These are phyloP conservation scores for Coboldia fuscipes DNA, from an alignment of 1,140 invertebrate genomes.

Conservation along the genomic window DNA sequence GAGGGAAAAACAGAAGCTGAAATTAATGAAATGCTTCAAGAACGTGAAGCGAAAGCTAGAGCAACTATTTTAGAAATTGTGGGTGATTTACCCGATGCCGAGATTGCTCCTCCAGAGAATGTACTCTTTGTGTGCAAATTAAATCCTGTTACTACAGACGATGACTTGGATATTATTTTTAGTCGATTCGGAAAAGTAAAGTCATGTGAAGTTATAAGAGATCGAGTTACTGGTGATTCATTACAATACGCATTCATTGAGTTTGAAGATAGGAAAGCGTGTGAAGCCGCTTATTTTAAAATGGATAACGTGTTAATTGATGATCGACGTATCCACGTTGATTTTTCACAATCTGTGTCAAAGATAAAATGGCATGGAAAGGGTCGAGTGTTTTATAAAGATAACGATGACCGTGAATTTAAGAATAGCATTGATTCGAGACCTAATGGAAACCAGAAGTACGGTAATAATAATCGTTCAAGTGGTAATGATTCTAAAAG, in stretches of 20 bases:
- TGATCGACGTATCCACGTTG: constrained; percentile 95
- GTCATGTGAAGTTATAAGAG: constrained; percentile 93
- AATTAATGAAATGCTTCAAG: constrained; percentile 69
- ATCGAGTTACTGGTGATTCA: constrained; percentile 81
- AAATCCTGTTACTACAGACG: constrained; percentile 97
- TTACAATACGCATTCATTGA: constrained; percentile 99
- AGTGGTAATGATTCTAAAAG: no score
- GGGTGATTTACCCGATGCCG: constrained; percentile 90
- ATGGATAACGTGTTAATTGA: constrained; percentile 99
- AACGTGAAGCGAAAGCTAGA: constrained; percentile 84
- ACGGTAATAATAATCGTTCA: no score
- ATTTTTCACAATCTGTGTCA: constrained; percentile 96
- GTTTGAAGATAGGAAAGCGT: constrained; percentile 84
- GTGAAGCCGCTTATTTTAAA: constrained; percentile 98
- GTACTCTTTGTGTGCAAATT: constrained; percentile 98
- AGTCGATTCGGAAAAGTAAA: constrained; percentile 88
- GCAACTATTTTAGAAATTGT: constrained; percentile 98
- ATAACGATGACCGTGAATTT: no score
- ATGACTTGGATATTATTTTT: constrained; percentile 96
- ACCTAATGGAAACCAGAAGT: no score
- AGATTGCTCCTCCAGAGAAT: constrained; percentile 96
- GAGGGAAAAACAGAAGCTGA: constrained; percentile 64
- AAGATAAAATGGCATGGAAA: constrained; percentile 79
- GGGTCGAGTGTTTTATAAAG: constrained; percentile 41
- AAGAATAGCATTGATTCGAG: no score